Conservation (phyloP, 2,797 vertebrate species). For the Sarcophilus harrisii region DNA sequence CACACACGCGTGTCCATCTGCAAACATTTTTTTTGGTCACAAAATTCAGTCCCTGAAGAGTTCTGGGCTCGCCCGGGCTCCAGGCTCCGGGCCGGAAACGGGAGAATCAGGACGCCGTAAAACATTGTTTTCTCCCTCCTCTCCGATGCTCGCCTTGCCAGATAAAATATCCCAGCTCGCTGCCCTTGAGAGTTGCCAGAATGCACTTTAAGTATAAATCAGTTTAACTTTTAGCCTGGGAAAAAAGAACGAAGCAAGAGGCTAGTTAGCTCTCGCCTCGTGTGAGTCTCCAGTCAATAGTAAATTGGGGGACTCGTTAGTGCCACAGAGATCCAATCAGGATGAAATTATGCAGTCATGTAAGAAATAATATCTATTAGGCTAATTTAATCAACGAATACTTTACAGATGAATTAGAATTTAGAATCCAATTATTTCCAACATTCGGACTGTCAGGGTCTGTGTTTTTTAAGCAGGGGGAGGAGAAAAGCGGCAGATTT, state of each 20-base stretch:
- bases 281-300: slow-evolving; percentile 91
- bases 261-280: slow-evolving; percentile 87
- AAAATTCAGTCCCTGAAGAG: slow-evolving; percentile 59
- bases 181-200: slow-evolving; percentile 57
- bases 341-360: slow-evolving; percentile 92
- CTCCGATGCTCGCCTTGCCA: slow-evolving; percentile 52
- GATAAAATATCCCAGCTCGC: slow-evolving; percentile 36
- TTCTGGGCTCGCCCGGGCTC: slow-evolving; percentile 68
- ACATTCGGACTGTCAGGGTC: slow-evolving; percentile 89
- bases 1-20: background rate
- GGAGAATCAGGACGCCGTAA: slow-evolving; percentile 63
- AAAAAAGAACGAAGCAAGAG: slow-evolving; percentile 76
- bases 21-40: background rate
- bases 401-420: slow-evolving; percentile 97
- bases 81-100: slow-evolving; percentile 75
- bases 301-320: slow-evolving; percentile 93
- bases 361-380: slow-evolving; percentile 98
- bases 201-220: slow-evolving; percentile 84
- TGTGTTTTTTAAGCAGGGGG: slow-evolving; percentile 69
- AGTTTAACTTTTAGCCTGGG: slow-evolving; percentile 86
- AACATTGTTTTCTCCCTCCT: slow-evolving; percentile 56
- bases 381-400: slow-evolving; percentile 97
- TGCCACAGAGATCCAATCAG: slow-evolving; percentile 85
- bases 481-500: slow-evolving; percentile 9
- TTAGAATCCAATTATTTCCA: slow-evolving; percentile 95